Conservation (phyloP, 1,140 invertebrate genomes). For the Apis cerana region DNA sequence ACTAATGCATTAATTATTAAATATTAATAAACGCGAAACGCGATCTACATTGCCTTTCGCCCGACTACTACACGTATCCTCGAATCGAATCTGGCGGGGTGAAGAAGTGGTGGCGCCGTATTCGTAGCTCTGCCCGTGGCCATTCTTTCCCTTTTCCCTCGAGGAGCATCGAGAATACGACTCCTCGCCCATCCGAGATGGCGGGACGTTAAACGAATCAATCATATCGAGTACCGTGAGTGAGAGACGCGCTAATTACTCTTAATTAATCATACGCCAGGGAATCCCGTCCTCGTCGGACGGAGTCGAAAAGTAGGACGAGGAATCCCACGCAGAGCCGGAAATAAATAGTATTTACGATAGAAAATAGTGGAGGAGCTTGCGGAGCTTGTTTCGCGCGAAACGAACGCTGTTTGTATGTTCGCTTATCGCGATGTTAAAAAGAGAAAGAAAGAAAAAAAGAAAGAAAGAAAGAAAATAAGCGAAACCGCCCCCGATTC, state of each 20-base stretch:
- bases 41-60: constrained; percentile 66
- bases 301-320: not conserved
- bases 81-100: constrained; percentile 1
- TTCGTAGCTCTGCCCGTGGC: not conserved
- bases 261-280: constrained; percentile 40
- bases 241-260: constrained; percentile 51
- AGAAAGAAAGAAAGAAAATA: not conserved
- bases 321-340: constrained; percentile 27
- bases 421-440: constrained; percentile 29
- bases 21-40: constrained; percentile 57
- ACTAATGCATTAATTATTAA: constrained; percentile 55
- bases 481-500: constrained; percentile 29
- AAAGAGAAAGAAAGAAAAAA: not conserved
- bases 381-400: constrained; percentile 35
- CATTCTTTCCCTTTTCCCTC: constrained; percentile 8
- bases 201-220: constrained; percentile 52
- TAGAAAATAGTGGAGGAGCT: constrained; percentile 49
- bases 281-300: constrained; percentile 14
- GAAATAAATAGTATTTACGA: constrained; percentile 48
- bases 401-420: constrained; percentile 33
- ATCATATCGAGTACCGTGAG: constrained; percentile 64
- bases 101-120: constrained; percentile 13
- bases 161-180: constrained; percentile 39
- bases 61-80: constrained; percentile 50
- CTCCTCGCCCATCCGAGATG: constrained; percentile 33